phyloP scores from a whole-genome alignment of 2,113 vertebrate genomes.

The Eira barbara region DNA sequence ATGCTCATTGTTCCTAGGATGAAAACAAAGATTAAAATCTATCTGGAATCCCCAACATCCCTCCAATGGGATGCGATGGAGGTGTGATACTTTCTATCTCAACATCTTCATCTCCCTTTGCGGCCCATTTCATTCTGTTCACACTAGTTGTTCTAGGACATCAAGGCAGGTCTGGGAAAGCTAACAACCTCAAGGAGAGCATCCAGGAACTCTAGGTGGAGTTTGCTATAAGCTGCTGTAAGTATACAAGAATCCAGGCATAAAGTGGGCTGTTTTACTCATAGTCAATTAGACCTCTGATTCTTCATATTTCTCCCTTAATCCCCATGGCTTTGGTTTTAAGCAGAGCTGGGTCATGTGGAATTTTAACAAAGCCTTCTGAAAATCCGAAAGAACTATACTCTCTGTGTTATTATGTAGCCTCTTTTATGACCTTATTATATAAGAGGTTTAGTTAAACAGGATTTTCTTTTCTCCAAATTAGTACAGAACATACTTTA shows the following conservation, averaged over 20 bases:
- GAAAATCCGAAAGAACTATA: slow-evolving; percentile 51
- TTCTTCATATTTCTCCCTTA: slow-evolving; percentile 46
- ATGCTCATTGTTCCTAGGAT: not conserved
- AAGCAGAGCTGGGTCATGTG: not conserved
- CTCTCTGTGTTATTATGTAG: slow-evolving; percentile 25
- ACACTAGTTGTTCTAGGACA: not conserved
- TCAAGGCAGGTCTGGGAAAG: not conserved
- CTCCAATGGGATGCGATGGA: not conserved
- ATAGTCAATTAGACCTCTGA: slow-evolving; percentile 41
- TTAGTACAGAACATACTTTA: slow-evolving; percentile 51
- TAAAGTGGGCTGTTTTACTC: not conserved
- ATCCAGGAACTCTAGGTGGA: not conserved
- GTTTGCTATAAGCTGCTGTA: not conserved
- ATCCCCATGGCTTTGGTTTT: slow-evolving; percentile 46
- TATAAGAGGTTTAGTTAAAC: slow-evolving; percentile 41
- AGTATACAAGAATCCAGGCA: slow-evolving; percentile 14
- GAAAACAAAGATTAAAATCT: not conserved
- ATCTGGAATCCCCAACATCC: not conserved
- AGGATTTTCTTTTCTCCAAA: slow-evolving; percentile 61
- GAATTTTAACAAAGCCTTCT: slow-evolving; percentile 60
- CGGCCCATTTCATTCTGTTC: not conserved
- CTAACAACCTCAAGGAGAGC: not conserved
- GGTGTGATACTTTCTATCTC: not conserved
- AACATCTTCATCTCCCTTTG: not conserved
- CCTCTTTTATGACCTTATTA: slow-evolving; percentile 57